Base-by-base conservation (phyloP, 2,113 vertebrate species). In the Leucosticte australis region DNA sequence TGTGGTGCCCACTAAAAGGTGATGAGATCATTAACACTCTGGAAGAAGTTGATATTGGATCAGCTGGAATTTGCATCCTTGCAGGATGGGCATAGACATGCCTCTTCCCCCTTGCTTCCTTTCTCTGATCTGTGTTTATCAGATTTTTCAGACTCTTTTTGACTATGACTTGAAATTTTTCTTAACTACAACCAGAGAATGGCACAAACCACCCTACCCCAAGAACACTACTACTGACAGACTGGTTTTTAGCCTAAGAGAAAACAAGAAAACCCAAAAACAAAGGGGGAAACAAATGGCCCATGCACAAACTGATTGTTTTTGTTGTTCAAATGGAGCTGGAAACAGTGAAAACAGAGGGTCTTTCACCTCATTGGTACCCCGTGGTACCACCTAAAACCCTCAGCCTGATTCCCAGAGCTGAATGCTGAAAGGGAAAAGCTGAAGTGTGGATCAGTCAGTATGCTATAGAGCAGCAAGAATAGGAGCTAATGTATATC, bases 241-340 rank as follows among this genome's bases (percentile, higher is more conserved):
- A 20, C 17, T 73, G 37, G 6, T 46, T 75, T 88, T 71, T 33
- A 82, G n/a, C 17, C 52, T 31, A 39, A 80, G 27, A 71, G 37
- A 16, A 52, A 70, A 65, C 21, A 55, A 78, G 52, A 11, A 37
- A 62, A 9, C 1, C 8, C 19, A 55, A 55, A 77, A 75, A 56
- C 2, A 44, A 6, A 19, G 15, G 10, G 4, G 1, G 12, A 13
- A 1, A 30, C 26, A 17, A 46, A 73, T 6, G 7, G n/a, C 13
- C 2, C 3, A 24, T 7, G 19, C 31, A 53, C 7, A 44, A 15
- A 92, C 30, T 2, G 1, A 41, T 22, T 91, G 11, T 1, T 57
- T 81, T 75, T 85, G 11, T 52, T 69, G 20, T 50, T 70, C 74
- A 65, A 74, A 86, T 4, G 15, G 31, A 86, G 8, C 13, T 57